Base-by-base conservation (phyloP, 2,113 vertebrate species). In the Pygoscelis adeliae region DNA sequence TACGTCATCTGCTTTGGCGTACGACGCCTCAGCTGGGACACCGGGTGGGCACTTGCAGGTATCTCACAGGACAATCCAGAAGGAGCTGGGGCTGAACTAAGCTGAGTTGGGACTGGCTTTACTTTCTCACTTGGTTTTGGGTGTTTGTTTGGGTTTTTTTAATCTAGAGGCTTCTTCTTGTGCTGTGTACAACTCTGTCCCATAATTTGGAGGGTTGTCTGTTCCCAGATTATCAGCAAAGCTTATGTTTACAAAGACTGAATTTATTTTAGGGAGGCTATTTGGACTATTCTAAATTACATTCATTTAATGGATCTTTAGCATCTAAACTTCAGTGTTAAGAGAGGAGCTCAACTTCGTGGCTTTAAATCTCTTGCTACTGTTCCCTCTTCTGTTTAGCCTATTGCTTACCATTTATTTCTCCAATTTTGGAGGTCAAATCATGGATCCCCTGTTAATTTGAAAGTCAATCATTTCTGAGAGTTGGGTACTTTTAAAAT, bases 21-120 rank as follows among this genome's bases (percentile, higher is more conserved):
- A 25, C 0, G 0, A 14, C 25, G 36, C 3, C 10, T 52, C 27
- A 58, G 21, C 36, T 73, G 58, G 26, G 17, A 69, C 18, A 20
- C 6, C 1, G 1, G 2, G 17, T 30, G 12, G n/a, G 18, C 16
- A 34, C 32, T 40, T 73, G 58, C 26, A 69, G 32, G 11, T 58
- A 3, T 63, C 56, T 62, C 66, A 34, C 59, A 46, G 32, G 52
- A 52, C 9, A 70, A 38, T 87, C 38, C 36, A 25, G 34, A 49
- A 15, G 29, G 23, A 74, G 7, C 23, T 90, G 66, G 14, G 15
- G 15, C 49, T 65, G 66, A 91, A 38, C 16, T 30, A 78, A 74
- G 7, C 5, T 58, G 21, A 42, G 38, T 2, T 91, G 19, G 10
- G 10, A 59, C 12, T 67, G 22, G 5, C 30, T 85, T 73, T 77